Conservation (phyloP, 2,888 invertebrate species). For the Aleiodes alternator region DNA sequence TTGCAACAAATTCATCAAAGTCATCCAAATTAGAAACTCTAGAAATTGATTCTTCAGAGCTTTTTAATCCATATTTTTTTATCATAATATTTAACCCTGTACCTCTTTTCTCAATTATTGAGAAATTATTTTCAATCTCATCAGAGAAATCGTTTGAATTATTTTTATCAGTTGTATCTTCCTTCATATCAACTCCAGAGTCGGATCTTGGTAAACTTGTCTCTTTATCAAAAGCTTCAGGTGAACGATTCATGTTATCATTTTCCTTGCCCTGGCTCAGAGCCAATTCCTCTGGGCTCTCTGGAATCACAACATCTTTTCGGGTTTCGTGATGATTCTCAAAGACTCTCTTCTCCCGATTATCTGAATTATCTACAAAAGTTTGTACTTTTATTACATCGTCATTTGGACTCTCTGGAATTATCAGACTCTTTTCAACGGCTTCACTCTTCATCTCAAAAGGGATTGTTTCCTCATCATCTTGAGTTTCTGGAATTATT, state of each 20-base stretch:
- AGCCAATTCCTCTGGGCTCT: conserved; percentile 32
- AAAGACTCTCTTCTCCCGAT: background rate
- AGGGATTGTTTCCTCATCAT: conserved; percentile 17
- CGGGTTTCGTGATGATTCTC: background rate
- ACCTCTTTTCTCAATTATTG: conserved; percentile 2
- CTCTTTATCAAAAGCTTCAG: background rate
- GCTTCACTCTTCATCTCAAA: conserved; percentile 41
- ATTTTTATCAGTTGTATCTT: conserved; percentile 19
- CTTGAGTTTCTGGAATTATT: conserved; percentile 32
- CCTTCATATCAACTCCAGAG: conserved; percentile 46
- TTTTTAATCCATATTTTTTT: conserved; percentile 40
- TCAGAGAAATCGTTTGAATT: background rate
- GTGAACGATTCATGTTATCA: conserved; percentile 9
- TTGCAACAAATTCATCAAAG: conserved; percentile 40
- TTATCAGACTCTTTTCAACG: conserved; percentile 27
- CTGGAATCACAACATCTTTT: conserved; percentile 29
- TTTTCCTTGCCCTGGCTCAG: conserved; percentile 34
- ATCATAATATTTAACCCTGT: background rate
- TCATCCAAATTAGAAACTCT: conserved; percentile 40
- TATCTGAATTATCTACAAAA: background rate
- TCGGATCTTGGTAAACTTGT: conserved; percentile 26
- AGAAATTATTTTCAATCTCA: conserved; percentile 25
- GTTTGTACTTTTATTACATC: background rate
- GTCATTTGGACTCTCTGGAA: conserved; percentile 15
- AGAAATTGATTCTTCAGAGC: background rate